These are phyloP conservation scores for Cotesia vestalis DNA, from an alignment of 1,140 invertebrate species.

Conservation along the genomic window DNA sequence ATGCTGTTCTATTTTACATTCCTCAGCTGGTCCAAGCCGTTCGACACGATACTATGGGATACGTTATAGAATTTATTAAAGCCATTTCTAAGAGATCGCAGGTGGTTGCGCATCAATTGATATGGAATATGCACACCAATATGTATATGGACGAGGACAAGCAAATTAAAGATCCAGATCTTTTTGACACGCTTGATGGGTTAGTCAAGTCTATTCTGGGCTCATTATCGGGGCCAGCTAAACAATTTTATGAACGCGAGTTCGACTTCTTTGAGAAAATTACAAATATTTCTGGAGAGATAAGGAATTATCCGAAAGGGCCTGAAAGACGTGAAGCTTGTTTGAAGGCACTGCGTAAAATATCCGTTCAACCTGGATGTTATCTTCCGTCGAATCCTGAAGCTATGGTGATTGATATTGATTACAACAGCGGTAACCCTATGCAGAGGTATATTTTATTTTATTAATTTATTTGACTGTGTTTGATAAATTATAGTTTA, in stretches of 20 bases:
- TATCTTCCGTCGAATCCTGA: conserved; percentile 99
- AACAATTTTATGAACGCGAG: conserved; percentile 95
- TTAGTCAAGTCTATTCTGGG: conserved; percentile 83
- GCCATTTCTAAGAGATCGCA: conserved; percentile 90
- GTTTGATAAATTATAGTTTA: not conserved
- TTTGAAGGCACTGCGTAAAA: conserved; percentile 85
- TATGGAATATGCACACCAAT: conserved; percentile 99
- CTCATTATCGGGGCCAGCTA: conserved; percentile 89
- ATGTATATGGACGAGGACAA: conserved; percentile 98
- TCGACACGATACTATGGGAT: conserved; percentile 98
- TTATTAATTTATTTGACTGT: not conserved
- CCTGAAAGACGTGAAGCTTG: conserved; percentile 93
- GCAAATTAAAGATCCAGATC: conserved; percentile 81
- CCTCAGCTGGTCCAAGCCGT: conserved; percentile 98
- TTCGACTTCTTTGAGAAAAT: conserved; percentile 99
- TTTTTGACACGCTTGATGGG: conserved; percentile 83
- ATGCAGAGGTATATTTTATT: conserved; percentile 85
- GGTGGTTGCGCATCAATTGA: conserved; percentile 96
- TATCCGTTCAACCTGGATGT: conserved; percentile 91
- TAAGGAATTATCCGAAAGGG: conserved; percentile 90
- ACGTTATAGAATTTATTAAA: conserved; percentile 96
- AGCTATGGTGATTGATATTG: conserved; percentile 96
- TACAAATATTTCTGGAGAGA: conserved; percentile 95
- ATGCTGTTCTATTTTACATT: conserved; percentile 96
- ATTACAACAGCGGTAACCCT: conserved; percentile 96